phyloP scores from a whole-genome alignment of 2,113 vertebrate genomes.

The Alethe diademata region DNA sequence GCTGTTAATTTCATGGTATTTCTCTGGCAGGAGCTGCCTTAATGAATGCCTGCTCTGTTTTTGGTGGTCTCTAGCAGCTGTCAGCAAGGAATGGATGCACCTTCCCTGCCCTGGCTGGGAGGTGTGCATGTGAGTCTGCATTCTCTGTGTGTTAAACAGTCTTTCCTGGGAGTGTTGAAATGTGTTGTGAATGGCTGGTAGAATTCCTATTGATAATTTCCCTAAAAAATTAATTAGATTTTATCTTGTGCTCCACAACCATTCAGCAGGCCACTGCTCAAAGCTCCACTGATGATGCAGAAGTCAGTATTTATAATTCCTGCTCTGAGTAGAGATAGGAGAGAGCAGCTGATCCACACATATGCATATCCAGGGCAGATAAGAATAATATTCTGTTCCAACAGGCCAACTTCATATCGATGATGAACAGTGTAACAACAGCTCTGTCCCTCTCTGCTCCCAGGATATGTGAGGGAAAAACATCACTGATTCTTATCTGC shows the following conservation, averaged over 20 bases:
- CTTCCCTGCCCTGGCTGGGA: neutral
- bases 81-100: neutral
- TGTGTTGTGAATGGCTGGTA: neutral
- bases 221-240: neutral
- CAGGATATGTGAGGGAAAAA: neutral
- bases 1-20: neutral
- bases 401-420: neutral
- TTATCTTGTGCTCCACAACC: neutral
- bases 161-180: neutral
- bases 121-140: no score
- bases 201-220: neutral
- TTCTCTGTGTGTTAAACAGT: neutral
- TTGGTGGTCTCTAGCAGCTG: neutral
- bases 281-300: neutral
- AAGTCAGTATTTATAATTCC: neutral
- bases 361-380: neutral
- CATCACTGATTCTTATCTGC: neutral
- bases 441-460: neutral
- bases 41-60: neutral
- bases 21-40: neutral
- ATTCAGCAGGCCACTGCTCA: neutral
- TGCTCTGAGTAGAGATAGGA: neutral
- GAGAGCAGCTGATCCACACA: neutral
- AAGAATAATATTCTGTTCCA: neutral
- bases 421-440: rapidly evolving